Conservation (phyloP, 2,797 vertebrate species). For the Coregonus suidteri region DNA sequence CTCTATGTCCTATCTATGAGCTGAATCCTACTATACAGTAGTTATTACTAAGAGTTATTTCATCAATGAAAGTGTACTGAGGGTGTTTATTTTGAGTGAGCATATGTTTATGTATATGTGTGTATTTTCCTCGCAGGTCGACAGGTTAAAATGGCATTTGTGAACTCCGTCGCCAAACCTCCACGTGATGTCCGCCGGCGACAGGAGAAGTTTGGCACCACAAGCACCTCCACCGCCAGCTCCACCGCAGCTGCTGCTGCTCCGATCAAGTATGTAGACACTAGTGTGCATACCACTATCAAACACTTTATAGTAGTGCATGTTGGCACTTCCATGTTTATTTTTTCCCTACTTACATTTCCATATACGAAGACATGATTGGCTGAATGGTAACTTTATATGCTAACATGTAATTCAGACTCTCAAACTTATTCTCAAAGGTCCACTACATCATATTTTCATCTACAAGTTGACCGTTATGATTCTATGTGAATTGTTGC, state of each 20-base stretch:
- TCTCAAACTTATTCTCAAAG: not conserved
- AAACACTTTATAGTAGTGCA: not conserved
- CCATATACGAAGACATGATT: not conserved
- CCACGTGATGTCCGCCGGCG: constrained; percentile 91
- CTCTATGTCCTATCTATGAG: too few relatives aligned
- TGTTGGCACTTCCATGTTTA: not conserved
- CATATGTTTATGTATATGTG: not conserved
- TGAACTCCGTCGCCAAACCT: constrained; percentile 91
- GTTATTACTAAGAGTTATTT: too few relatives aligned
- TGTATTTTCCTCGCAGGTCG: constrained; percentile 75
- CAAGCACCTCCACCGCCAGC: constrained; percentile 49
- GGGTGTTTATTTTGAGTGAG: too few relatives aligned
- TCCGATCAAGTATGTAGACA: constrained; percentile 69
- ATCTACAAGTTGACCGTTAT: not conserved
- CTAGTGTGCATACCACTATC: not conserved
- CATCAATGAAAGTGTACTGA: too few relatives aligned
- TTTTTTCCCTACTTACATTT: not conserved
- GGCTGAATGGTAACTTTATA: too few relatives aligned
- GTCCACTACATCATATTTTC: not conserved
- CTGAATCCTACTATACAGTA: too few relatives aligned
- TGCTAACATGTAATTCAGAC: not conserved
- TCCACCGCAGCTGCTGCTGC: constrained; percentile 60
- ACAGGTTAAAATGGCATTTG: constrained; percentile 94
- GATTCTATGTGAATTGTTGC: not conserved
- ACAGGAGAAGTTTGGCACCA: constrained; percentile 93